Conservation (phyloP, 2,113 vertebrate genomes). For the Pangasianodon gigas region DNA sequence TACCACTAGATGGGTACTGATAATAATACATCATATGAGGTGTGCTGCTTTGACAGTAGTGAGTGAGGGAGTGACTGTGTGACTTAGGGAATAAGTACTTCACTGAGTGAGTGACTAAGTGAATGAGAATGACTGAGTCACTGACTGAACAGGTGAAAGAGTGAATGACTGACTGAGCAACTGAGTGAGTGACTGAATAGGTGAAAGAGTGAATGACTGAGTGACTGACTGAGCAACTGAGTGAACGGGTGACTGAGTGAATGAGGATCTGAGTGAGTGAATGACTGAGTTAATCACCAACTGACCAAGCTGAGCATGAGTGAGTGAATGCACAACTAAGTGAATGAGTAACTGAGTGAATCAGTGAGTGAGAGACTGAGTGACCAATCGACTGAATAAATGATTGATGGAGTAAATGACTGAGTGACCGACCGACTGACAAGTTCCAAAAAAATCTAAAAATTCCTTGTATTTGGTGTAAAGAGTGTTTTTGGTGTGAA, state of each 20-base stretch:
- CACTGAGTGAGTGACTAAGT: neutral
- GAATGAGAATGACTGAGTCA: neutral
- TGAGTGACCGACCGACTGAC: neutral
- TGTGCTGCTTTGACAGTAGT: neutral
- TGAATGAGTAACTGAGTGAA: too few relatives aligned
- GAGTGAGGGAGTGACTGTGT: neutral
- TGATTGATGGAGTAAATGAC: neutral
- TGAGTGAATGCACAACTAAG: neutral
- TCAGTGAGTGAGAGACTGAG: neutral
- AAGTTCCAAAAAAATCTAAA: neutral
- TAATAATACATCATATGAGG: neutral
- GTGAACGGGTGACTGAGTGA: neutral
- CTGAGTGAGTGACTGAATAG: too few relatives aligned
- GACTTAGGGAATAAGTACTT: too few relatives aligned
- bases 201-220: neutral
- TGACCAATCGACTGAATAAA: too few relatives aligned
- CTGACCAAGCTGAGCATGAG: neutral
- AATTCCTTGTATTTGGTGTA: neutral
- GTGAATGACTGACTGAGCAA: neutral
- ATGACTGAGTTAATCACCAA: neutral
- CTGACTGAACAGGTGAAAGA: neutral
- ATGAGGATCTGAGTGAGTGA: neutral
- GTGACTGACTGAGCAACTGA: neutral
- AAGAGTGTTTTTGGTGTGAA: neutral
- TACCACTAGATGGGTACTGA: neutral